Conservation (phyloP, 2,888 invertebrate genomes). For the Sphecodes monilicornis region DNA sequence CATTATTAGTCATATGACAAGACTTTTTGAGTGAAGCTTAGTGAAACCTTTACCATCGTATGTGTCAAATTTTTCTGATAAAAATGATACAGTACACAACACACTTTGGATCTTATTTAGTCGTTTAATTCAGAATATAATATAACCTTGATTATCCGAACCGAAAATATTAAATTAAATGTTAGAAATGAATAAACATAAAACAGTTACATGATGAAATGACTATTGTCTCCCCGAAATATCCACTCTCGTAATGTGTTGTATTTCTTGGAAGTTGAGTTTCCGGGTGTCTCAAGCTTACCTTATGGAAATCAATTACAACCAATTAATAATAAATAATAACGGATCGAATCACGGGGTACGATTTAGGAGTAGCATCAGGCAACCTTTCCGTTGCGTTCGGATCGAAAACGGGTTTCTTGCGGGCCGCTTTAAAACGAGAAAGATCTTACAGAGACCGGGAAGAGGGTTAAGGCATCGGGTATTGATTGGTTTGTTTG, state of each 20-base stretch:
- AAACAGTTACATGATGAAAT: not conserved
- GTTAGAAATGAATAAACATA: too few species aligned
- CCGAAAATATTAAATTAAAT: too few species aligned
- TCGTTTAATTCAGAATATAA: not conserved
- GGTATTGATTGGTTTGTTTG: slow-evolving; percentile 84
- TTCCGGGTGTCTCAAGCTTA: not conserved
- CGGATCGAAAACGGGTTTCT: not conserved
- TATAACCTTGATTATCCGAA: not conserved
- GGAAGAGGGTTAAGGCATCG: slow-evolving; percentile 80
- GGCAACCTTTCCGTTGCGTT: not conserved
- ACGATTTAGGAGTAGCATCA: not conserved
- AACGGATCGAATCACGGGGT: not conserved
- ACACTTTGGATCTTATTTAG: not conserved
- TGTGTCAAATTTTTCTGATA: not conserved
- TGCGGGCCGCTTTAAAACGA: slow-evolving; percentile 23
- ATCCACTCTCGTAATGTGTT: too few species aligned
- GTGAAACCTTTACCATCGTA: not conserved
- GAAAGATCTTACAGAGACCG: slow-evolving; percentile 19
- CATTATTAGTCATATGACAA: too few species aligned
- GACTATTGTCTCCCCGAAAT: not conserved
- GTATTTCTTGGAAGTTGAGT: not conserved
- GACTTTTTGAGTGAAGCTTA: not conserved
- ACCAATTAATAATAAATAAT: not conserved
- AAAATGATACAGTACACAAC: not conserved
- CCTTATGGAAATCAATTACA: not conserved